phyloP scores from a whole-genome alignment of 2,888 invertebrate species.

The Pteria penguin region DNA sequence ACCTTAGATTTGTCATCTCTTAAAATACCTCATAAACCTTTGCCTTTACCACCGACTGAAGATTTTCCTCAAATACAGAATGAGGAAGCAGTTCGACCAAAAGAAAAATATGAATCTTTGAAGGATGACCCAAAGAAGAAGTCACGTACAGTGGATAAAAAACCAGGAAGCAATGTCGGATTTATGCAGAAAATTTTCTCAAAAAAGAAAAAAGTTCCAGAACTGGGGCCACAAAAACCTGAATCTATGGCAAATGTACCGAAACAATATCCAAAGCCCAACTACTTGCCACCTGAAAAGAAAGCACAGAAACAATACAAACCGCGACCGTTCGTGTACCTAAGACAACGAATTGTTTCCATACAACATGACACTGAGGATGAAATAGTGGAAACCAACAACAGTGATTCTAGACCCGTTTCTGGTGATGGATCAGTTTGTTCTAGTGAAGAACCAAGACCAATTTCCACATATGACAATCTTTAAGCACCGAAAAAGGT shows the following conservation, averaged over 20 bases:
- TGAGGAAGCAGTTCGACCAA: neutral
- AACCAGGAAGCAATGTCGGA: conserved; percentile 40
- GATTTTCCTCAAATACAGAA: too few relatives aligned
- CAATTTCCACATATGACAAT: conserved; percentile 30
- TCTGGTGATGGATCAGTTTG: neutral
- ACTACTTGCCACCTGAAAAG: conserved; percentile 48
- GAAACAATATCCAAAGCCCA: conserved; percentile 41
- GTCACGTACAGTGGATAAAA: conserved; percentile 54
- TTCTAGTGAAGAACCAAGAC: conserved; percentile 5
- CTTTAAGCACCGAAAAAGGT: neutral
- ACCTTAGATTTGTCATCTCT: conserved; percentile 53
- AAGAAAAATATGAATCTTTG: conserved; percentile 32
- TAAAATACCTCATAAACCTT: conserved; percentile 46
- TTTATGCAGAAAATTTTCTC: conserved; percentile 74
- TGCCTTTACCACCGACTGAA: conserved; percentile 19
- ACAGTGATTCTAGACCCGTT: neutral
- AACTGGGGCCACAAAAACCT: conserved; percentile 49
- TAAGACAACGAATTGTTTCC: conserved; percentile 69
- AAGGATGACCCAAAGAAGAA: conserved; percentile 53
- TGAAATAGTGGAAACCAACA: conserved; percentile 40
- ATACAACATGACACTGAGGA: conserved; percentile 69
- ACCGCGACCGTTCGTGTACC: conserved; percentile 70
- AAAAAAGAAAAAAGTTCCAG: conserved; percentile 66
- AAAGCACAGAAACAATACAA: conserved; percentile 55
- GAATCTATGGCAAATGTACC: conserved; percentile 50